These are phyloP conservation scores for Horisme vitalbata DNA, from an alignment of 2,888 invertebrate genomes.

Conservation along the genomic window DNA sequence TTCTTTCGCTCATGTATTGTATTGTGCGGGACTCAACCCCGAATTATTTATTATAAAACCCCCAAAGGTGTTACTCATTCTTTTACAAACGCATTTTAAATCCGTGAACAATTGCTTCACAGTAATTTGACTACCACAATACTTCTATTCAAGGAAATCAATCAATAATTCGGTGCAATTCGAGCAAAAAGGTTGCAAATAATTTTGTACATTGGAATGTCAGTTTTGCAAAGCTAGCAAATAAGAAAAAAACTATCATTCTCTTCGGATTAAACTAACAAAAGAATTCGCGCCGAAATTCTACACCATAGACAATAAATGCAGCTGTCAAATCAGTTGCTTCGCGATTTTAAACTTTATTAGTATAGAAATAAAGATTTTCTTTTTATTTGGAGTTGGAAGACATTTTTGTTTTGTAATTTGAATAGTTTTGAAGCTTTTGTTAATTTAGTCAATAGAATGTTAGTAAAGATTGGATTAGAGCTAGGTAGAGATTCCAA, in stretches of 20 bases:
- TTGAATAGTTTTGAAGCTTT: neutral
- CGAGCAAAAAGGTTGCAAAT: no score
- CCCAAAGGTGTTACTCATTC: conserved; percentile 2
- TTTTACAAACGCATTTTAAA: neutral
- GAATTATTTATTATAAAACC: neutral
- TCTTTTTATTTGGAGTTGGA: neutral
- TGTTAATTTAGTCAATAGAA: no score
- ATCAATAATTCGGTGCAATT: conserved; percentile 15
- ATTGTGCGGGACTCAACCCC: no score
- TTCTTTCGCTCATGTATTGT: no score
- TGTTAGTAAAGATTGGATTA: conserved; percentile 1
- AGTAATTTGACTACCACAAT: conserved; percentile 21
- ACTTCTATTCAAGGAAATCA: conserved; percentile 11
- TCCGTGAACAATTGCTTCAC: conserved; percentile 9
- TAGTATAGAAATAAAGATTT: neutral
- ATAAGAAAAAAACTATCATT: conserved; percentile 43
- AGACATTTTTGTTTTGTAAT: conserved; percentile 6
- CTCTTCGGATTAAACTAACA: conserved; percentile 49
- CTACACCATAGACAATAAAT: conserved; percentile 16
- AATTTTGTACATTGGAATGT: conserved; percentile 26
- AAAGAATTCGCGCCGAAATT: conserved; percentile 36
- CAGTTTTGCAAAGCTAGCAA: conserved; percentile 38
- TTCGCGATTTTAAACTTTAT: conserved; percentile 4
- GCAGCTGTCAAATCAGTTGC: neutral
- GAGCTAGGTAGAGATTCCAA: conserved; percentile 7